Percentiles rank a stretch among this genome's conserved stretches.
phyloP scores from a whole-genome alignment of 2,113 vertebrate genomes.

The Chloebia gouldiae region DNA sequence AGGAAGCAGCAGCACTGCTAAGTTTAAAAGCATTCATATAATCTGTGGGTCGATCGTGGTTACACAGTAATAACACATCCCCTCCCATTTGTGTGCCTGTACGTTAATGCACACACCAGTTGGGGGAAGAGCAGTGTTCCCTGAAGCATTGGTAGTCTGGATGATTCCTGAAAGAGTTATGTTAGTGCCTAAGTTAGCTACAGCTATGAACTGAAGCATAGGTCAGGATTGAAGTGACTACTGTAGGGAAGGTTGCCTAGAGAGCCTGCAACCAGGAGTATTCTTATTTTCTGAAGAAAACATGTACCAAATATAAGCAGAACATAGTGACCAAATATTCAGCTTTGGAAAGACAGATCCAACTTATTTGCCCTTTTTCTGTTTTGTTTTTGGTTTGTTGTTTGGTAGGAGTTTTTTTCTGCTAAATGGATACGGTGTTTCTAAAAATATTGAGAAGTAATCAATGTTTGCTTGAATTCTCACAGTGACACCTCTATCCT shows the following conservation, averaged over 20 bases:
- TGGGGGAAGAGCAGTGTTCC: background rate
- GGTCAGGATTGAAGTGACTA: background rate
- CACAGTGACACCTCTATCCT: background rate
- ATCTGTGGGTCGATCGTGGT: background rate
- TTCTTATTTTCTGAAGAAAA: background rate
- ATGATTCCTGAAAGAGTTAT: background rate
- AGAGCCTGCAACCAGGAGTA: background rate
- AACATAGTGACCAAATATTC: background rate
- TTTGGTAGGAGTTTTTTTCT: background rate
- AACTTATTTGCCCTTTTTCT: background rate
- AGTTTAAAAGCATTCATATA: background rate
- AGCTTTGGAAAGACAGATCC: background rate
- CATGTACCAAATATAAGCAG: background rate
- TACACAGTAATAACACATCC: accelerated
- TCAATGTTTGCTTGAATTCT: background rate
- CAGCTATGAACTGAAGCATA: background rate
- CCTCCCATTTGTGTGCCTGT: background rate
- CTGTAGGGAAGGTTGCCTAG: background rate
- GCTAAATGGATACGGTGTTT: background rate
- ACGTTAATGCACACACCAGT: background rate
- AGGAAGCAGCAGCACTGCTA: background rate
- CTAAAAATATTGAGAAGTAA: background rate
- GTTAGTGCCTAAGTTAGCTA: background rate
- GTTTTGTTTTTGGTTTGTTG: background rate
- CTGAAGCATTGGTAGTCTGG: background rate